These are phyloP conservation scores for Lochmaea crataegi DNA, from an alignment of 2,888 invertebrate genomes.

Conservation along the genomic window DNA sequence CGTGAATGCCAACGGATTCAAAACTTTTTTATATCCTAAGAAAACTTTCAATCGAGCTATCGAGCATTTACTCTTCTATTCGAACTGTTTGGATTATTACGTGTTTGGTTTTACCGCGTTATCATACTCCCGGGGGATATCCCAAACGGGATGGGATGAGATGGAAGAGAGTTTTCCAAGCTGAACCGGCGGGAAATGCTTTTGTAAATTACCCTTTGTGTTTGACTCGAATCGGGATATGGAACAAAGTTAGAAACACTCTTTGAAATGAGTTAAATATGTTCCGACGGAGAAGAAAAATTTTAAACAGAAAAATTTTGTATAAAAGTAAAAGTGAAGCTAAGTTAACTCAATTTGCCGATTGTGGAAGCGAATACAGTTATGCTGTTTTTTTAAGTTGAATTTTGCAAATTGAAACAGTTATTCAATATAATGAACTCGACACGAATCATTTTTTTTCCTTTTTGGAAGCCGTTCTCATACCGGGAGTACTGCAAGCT, in stretches of 20 bases:
- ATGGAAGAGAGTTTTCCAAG: constrained; percentile 29
- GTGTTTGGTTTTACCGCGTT: constrained; percentile 38
- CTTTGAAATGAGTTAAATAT: constrained; percentile 37
- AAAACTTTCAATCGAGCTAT: constrained; percentile 38
- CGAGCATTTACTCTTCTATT: constrained; percentile 37
- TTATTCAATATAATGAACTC: neutral
- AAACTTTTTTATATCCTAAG: constrained; percentile 34
- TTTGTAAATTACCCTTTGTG: constrained; percentile 37
- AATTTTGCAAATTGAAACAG: neutral
- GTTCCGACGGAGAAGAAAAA: constrained; percentile 23
- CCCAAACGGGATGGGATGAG: constrained; percentile 26
- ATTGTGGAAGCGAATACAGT: neutral
- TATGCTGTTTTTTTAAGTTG: neutral
- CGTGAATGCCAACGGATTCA: constrained; percentile 21
- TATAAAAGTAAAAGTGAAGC: neutral
- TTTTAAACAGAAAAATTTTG: constrained; percentile 17
- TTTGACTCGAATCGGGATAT: constrained; percentile 33
- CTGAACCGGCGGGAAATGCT: constrained; percentile 34
- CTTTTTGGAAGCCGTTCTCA: neutral
- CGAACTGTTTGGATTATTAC: constrained; percentile 36
- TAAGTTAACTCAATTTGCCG: constrained; percentile 4
- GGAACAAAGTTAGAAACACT: constrained; percentile 36
- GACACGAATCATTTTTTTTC: neutral
- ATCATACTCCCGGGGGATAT: constrained; percentile 36
- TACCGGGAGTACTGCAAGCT: no score